A percentile compares a stretch with the other conserved stretches of the same genome.
Conservation (phyloP, 2,888 invertebrate genomes). For the Lasiommata megera region DNA sequence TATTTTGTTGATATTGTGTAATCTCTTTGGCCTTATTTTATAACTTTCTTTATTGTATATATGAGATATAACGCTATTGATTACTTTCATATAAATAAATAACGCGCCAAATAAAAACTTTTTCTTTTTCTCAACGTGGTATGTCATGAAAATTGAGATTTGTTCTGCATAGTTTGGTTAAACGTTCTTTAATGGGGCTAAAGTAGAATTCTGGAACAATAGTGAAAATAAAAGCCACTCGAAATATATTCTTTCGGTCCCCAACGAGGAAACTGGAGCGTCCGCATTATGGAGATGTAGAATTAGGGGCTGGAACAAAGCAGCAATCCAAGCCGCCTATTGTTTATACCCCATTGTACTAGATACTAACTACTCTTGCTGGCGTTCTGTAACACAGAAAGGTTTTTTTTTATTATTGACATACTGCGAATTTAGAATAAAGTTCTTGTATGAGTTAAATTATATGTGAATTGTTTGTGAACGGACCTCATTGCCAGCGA, state of each 20-base stretch:
- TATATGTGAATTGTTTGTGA: too few species aligned
- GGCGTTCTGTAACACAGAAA: constrained; percentile 3
- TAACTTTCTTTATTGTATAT: too few species aligned
- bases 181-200: not conserved
- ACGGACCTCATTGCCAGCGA: too few species aligned
- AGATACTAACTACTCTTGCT: constrained; percentile 10
- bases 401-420: constrained; percentile 11
- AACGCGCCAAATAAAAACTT: too few species aligned
- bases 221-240: constrained; percentile 28
- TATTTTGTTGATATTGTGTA: too few species aligned
- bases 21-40: too few species aligned
- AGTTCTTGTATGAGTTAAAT: too few species aligned
- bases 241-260: constrained; percentile 26
- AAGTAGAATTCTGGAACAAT: constrained; percentile 4
- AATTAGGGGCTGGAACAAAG: constrained; percentile 40
- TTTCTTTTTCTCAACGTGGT: too few species aligned
- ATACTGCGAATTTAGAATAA: too few species aligned
- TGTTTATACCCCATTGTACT: constrained; percentile 44
- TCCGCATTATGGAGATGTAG: constrained; percentile 36
- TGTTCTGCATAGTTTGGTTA: not conserved
- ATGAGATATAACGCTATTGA: too few species aligned
- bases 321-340: constrained; percentile 45
- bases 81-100: too few species aligned
- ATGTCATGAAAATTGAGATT: too few species aligned
- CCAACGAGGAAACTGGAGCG: constrained; percentile 30